A percentile compares a stretch with the other conserved stretches of the same genome.
Conservation (phyloP, 2,113 vertebrate genomes). For the Sebastes schlegelii region DNA sequence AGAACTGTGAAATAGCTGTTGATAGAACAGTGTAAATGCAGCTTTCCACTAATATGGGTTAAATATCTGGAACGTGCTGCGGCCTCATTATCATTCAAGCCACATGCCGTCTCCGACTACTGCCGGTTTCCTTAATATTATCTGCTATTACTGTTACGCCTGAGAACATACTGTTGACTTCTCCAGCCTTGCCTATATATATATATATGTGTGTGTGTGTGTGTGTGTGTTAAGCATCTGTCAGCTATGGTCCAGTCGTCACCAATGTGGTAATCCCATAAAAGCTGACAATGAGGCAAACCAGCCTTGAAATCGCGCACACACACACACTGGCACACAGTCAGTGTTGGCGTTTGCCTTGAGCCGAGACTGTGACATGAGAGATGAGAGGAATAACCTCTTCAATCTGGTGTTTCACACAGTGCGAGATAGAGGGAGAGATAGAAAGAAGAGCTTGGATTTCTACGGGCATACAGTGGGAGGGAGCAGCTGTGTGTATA, state of each 20-base stretch:
- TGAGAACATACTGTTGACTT: constrained; percentile 27
- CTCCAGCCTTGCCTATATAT: constrained; percentile 13
- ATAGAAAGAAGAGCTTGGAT: constrained; percentile 14
- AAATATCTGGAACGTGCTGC: constrained; percentile 59
- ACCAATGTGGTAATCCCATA: constrained; percentile 57
- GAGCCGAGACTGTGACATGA: constrained; percentile 26
- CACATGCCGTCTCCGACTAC: constrained; percentile 57
- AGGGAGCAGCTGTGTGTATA: constrained; percentile 53
- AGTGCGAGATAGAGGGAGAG: constrained; percentile 15
- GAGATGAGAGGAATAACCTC: constrained; percentile 47
- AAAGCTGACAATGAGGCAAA: constrained; percentile 63
- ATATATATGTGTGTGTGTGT: background rate
- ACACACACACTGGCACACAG: constrained; percentile 14
- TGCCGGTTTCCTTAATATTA: constrained; percentile 44
- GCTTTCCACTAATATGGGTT: constrained; percentile 51
- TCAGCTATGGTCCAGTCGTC: constrained; percentile 39
- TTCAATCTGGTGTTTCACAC: constrained; percentile 23
- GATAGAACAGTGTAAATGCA: constrained; percentile 18
- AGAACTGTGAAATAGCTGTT: constrained; percentile 22
- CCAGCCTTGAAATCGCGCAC: constrained; percentile 45
- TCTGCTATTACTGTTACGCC: constrained; percentile 38
- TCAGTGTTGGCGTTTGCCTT: constrained; percentile 15
- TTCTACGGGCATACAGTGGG: constrained; percentile 46
- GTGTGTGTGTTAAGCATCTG: constrained; percentile 24
- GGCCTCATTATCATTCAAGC: constrained; percentile 69